Evolutionary conservation across 2,888 invertebrate genomes (phyloP).

Genomic region (Tethea ocularis): DNA sequence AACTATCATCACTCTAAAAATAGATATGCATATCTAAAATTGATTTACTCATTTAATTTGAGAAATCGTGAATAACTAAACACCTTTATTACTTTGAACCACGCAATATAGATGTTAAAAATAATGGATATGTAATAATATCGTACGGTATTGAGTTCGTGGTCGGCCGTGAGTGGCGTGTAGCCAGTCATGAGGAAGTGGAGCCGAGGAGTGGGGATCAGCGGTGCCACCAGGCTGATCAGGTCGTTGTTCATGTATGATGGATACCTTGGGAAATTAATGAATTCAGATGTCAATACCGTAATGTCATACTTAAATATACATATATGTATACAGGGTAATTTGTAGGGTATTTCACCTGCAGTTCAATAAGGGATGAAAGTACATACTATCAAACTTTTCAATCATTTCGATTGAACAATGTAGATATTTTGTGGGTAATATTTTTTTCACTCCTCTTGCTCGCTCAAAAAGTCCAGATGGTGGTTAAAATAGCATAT

Average conservation of each 20-base stretch:
- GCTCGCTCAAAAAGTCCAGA: too few relatives aligned
- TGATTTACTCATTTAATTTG: background rate
- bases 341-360: too few relatives aligned
- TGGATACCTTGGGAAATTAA: constrained; percentile 87
- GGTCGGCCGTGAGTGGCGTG: constrained; percentile 96
- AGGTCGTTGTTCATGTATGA: constrained; percentile 99
- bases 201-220: constrained; percentile 98
- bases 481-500: too few relatives aligned
- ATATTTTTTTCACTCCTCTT: too few relatives aligned
- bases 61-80: background rate
- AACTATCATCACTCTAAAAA: too few relatives aligned
- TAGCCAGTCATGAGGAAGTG: constrained; percentile 99
- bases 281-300: background rate
- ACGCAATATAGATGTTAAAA: background rate
- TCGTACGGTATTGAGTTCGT: constrained; percentile 87
- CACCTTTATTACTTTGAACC: background rate
- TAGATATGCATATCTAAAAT: background rate
- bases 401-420: too few relatives aligned
- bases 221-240: constrained; percentile 95
- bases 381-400: too few relatives aligned
- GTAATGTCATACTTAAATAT: too few relatives aligned
- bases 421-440: too few relatives aligned
- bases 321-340: too few relatives aligned
- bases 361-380: too few relatives aligned
- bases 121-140: background rate